Evolutionary conservation across 2,888 invertebrate species (phyloP).

Genomic region (Aproaerema taeniolella): DNA sequence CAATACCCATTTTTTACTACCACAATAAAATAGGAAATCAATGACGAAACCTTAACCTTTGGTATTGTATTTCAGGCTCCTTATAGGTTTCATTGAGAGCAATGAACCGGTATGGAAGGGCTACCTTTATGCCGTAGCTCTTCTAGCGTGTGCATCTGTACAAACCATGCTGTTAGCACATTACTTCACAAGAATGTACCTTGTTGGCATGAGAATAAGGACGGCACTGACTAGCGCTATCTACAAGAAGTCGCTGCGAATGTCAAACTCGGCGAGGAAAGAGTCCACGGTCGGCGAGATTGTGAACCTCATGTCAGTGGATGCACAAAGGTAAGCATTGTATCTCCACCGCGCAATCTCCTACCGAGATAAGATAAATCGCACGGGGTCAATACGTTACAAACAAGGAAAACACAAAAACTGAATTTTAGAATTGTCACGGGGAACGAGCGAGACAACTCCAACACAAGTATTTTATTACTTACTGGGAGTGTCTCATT

Average conservation of each 20-base stretch:
- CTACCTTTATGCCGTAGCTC: slow-evolving; percentile 85
- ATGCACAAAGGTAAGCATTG: slow-evolving; percentile 83
- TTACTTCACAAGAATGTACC: slow-evolving; percentile 94
- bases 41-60: too few species aligned
- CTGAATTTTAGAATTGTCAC: too few species aligned
- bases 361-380: too few species aligned
- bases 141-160: slow-evolving; percentile 85
- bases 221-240: slow-evolving; percentile 93
- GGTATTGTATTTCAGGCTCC: slow-evolving; percentile 70
- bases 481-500: too few species aligned
- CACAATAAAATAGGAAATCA: too few species aligned
- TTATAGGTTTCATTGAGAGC: slow-evolving; percentile 83
- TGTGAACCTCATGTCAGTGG: slow-evolving; percentile 94
- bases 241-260: slow-evolving; percentile 89
- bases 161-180: slow-evolving; percentile 93
- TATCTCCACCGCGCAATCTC: too few species aligned
- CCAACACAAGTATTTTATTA: too few species aligned
- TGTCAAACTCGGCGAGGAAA: slow-evolving; percentile 88
- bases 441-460: too few species aligned
- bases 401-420: too few species aligned
- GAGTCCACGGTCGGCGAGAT: slow-evolving; percentile 94
- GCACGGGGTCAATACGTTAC: too few species aligned
- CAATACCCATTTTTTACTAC: too few species aligned
- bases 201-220: slow-evolving; percentile 92
- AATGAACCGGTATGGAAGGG: slow-evolving; percentile 89